Percentiles rank a stretch among this genome's conserved stretches.
phyloP scores from a whole-genome alignment of 2,888 invertebrate genomes.

The Cosmia pyralina region DNA sequence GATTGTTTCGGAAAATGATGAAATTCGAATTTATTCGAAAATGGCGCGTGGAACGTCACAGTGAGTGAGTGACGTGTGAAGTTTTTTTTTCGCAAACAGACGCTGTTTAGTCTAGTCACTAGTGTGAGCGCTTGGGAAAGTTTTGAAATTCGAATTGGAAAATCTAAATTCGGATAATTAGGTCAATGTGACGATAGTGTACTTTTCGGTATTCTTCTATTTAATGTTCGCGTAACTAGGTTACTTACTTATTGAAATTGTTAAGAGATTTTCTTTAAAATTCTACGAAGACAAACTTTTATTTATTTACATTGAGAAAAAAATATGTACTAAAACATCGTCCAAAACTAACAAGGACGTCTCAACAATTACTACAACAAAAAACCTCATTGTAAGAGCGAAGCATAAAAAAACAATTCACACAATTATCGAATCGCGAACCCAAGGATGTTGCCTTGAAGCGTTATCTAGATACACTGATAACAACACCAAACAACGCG shows the following conservation, averaged over 20 bases:
- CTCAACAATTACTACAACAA: slow-evolving; percentile 55
- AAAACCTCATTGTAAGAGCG: slow-evolving; percentile 51
- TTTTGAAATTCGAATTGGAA: slow-evolving; percentile 43
- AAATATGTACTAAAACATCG: slow-evolving; percentile 9
- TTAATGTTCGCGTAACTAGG: neutral
- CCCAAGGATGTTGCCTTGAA: slow-evolving; percentile 72
- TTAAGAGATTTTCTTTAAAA: neutral
- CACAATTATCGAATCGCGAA: slow-evolving; percentile 68
- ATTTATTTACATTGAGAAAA: slow-evolving; percentile 15
- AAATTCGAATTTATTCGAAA: slow-evolving; percentile 71
- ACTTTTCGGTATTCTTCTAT: neutral
- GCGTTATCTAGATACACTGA: slow-evolving; percentile 75
- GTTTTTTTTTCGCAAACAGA: slow-evolving; percentile 44
- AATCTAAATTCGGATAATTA: slow-evolving; percentile 40
- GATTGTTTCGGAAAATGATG: slow-evolving; percentile 67
- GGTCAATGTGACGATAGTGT: slow-evolving; percentile 13
- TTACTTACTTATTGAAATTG: neutral
- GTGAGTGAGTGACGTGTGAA: slow-evolving; percentile 48
- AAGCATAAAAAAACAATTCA: slow-evolving; percentile 63
- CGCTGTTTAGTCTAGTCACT: slow-evolving; percentile 31
- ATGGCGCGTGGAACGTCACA: slow-evolving; percentile 64
- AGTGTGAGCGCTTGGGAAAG: slow-evolving; percentile 46
- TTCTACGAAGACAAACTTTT: neutral
- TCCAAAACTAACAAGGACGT: slow-evolving; percentile 38
- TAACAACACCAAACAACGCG: slow-evolving; percentile 70